phyloP scores from a whole-genome alignment of 2,113 vertebrate species.

The Serilophus lunatus region DNA sequence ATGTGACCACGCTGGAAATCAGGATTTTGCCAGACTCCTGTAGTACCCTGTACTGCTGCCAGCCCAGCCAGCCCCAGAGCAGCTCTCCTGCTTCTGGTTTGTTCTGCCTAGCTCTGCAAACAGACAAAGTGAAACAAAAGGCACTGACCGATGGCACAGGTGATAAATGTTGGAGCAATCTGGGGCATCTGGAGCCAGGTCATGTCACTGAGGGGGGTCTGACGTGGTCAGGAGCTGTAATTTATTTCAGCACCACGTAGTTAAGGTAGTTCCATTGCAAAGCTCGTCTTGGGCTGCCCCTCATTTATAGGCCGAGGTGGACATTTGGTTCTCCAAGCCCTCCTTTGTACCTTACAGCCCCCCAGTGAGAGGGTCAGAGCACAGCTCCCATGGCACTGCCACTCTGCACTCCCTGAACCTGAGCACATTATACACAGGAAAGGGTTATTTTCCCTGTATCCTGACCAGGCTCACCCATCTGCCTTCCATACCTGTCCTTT shows the following conservation, averaged over 20 bases:
- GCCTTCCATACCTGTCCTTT: not conserved
- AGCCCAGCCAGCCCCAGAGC: not conserved
- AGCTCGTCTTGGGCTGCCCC: not conserved
- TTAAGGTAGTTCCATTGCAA: not conserved
- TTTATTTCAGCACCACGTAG: fast-evolving
- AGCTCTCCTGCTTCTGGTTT: not conserved
- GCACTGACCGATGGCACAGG: not conserved
- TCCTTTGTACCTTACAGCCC: not conserved
- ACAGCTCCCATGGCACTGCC: not conserved
- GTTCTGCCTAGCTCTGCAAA: not conserved
- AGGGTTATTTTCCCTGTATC: not conserved
- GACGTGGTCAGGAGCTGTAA: not conserved
- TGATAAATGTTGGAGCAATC: not conserved
- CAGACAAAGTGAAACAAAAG: not conserved
- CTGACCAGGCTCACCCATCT: not conserved
- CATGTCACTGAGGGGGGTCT: not conserved
- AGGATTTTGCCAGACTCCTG: not conserved
- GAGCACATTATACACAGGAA: not conserved
- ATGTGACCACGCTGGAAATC: not conserved
- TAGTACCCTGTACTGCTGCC: not conserved
- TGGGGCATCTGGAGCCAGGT: not conserved
- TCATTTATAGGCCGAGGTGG: not conserved
- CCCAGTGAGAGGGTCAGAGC: not conserved
- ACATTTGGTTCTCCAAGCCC: not conserved
- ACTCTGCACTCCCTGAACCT: not conserved